Base-by-base conservation (phyloP, 2,888 invertebrate genomes). In the Onthophagus sagittarius region DNA sequence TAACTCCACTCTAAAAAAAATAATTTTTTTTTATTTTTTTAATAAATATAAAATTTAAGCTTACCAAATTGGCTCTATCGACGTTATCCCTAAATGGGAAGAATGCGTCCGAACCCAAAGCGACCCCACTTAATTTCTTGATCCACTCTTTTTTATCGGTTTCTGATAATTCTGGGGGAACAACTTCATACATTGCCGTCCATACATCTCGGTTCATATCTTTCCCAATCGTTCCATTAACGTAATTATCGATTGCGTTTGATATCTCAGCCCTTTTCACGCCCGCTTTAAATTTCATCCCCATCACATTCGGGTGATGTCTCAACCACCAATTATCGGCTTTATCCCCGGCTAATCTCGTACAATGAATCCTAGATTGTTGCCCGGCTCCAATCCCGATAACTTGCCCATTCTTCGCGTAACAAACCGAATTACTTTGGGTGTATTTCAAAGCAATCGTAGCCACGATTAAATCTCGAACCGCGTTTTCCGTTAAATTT, bases 361-460 rank as follows among this genome's bases (percentile, higher is more conserved):
- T 98, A 87, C 99, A 99, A 86, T 99, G 99, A 82, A 99, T 98
- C 77, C 99, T 91, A 0, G 97, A 98, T 85, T 99, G 99, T 83
- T 99, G 99, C 0, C 99, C 99, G n/a, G 99, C 99, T 32, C 99
- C 99, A 80, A 98, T 98, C 14, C 99, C 99, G 80, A 98, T 92
- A 9, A 79, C 78, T 89, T 95, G 93, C 2, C 97, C 97, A 85
- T 97, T 94, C 79, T 92, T 92, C 0, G 98, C 98, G 82, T 94
- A 99, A 83, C 98, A 99, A 0, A 99, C 99, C 0, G 98, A 98
- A 86, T 99, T 99, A 80, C 98, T 98, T 86, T 99, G 99, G 0
- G 99, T 98, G 83, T 97, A 99, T 84, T 99, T 99, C 15, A 99
- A 88, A 0, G 98, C 95, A 75, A 99, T 96, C 0, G 97, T 97